Evolutionary conservation across 2,113 vertebrate species (phyloP).

Genomic region (Scopus umbretta): DNA sequence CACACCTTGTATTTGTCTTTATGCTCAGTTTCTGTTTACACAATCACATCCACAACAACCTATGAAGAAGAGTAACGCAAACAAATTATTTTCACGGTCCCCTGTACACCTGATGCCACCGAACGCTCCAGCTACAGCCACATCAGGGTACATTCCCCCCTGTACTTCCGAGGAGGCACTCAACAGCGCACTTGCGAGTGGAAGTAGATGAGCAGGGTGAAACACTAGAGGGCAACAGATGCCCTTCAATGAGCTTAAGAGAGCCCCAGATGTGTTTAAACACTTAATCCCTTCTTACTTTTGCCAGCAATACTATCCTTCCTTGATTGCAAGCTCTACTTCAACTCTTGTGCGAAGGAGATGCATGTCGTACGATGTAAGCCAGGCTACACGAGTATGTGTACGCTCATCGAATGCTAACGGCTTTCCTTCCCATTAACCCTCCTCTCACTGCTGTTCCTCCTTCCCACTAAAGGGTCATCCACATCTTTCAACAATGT

Average conservation of each 20-base stretch:
- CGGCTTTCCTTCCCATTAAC: not conserved
- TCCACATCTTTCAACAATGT: fast-evolving
- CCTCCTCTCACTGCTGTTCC: too few species aligned
- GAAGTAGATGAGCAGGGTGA: not conserved
- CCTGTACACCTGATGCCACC: not conserved
- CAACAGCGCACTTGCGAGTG: not conserved
- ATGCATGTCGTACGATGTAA: fast-evolving
- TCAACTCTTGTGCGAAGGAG: not conserved
- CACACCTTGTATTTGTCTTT: not conserved
- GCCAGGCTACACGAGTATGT: fast-evolving
- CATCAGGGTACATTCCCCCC: fast-evolving
- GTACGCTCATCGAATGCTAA: not conserved
- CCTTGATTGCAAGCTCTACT: too few species aligned
- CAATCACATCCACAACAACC: fast-evolving
- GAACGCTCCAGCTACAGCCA: not conserved
- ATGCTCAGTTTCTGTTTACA: not conserved
- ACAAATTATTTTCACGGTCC: fast-evolving
- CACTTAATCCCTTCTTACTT: not conserved
- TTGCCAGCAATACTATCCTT: not conserved
- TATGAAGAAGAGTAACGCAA: not conserved
- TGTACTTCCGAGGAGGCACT: fast-evolving
- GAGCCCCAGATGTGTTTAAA: fast-evolving
- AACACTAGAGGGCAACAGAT: constrained; percentile 70
- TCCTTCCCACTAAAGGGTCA: not conserved
- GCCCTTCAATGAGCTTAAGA: not conserved